phyloP scores from a whole-genome alignment of 2,113 vertebrate genomes.

The Pelvicachromis taeniatus region DNA sequence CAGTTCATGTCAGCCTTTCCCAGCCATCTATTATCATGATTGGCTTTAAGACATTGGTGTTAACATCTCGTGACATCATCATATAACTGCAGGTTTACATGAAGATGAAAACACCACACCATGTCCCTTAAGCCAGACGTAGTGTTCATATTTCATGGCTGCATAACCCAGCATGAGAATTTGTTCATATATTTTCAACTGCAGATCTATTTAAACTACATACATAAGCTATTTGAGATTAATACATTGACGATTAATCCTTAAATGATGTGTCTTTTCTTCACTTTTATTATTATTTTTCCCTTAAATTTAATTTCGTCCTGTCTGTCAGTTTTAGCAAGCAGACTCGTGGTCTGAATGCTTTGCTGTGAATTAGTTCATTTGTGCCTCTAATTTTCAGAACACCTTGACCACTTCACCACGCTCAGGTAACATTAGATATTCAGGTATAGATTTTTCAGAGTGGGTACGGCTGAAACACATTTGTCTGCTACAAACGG shows the following conservation, averaged over 20 bases:
- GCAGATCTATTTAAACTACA: not conserved
- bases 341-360: not conserved
- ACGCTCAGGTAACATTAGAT: not conserved
- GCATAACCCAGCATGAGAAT: not conserved
- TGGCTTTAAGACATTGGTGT: not conserved
- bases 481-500: not conserved
- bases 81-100: not conserved
- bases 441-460: not conserved
- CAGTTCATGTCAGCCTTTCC: too few relatives aligned
- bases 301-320: too few relatives aligned
- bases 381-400: not conserved
- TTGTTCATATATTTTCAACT: not conserved
- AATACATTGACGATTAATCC: accelerated
- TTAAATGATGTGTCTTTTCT: not conserved
- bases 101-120: not conserved
- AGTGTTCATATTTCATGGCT: not conserved
- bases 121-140: not conserved
- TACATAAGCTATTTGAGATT: not conserved
- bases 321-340: not conserved
- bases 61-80: not conserved
- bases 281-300: not conserved
- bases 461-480: not conserved
- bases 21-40: not conserved
- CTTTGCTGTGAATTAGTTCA: not conserved
- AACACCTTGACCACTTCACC: not conserved